Evolutionary conservation across 2,113 vertebrate species (phyloP), one percentile per base, ranked within the genome.

Genomic region (Procavia capensis): DNA sequence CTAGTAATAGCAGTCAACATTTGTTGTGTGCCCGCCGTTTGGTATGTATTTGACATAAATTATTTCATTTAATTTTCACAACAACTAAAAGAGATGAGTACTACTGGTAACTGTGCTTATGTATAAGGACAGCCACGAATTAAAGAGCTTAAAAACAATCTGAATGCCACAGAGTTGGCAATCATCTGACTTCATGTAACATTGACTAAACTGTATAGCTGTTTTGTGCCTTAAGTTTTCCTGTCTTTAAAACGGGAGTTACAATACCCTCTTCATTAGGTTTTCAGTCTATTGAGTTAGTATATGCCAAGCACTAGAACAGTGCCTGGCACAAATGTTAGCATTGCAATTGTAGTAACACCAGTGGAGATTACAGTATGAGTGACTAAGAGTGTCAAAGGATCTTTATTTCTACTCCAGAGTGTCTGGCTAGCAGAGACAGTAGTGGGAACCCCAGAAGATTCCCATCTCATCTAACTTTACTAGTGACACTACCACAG

Each of bases 391-490:
- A 85, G 5, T 63, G 13, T 85, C 27, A 87, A 43, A 43, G 22
- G 25, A 61, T 87, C 39, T 86, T 87, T 68, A 94, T 76, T 84
- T 94, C 68, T 95, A 31, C 11, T 61, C n/a, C 74, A 89, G 81
- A 86, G 61, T 50, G 36, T 19, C 74, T 76, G 1, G n/a, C 29
- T 59, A 34, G 29, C 70, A 54, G 10, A 82, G 68, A 86, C 16
- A 34, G 31, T 25, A 22, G 0, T 31, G 9, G 64, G 43, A 19
- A 34, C 9, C 1, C 6, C 25, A 22, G 34, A 85, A 39, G 13
- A 72, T 8, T 72, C 4, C 29, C 61, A 74, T 75, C 25, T 83
- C 61, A 72, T 41, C 36, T n/a, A 19, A 85, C 6, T 80, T 64
- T 79, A 34, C 85, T 36, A 63, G 43, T 41, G 22, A 31, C n/a